Evolutionary conservation across 2,113 vertebrate species (phyloP).

Genomic region (Tinamus guttatus): DNA sequence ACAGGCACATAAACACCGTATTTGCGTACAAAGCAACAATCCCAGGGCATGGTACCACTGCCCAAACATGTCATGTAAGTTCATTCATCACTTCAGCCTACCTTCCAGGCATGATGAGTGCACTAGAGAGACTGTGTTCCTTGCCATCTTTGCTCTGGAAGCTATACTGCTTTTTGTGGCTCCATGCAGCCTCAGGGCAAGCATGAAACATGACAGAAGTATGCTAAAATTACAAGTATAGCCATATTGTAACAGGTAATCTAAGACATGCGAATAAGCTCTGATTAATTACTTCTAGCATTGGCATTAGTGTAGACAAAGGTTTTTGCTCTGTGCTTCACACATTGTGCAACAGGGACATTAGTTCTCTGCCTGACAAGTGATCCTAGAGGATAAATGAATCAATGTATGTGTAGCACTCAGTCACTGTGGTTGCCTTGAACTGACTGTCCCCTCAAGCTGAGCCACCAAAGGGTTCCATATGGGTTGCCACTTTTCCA

Average conservation of each 20-base stretch:
- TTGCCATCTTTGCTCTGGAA: not conserved
- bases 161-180: not conserved
- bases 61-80: not conserved
- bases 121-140: not conserved
- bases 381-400: not conserved
- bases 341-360: not conserved
- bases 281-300: not conserved
- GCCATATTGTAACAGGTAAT: not conserved
- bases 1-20: not conserved
- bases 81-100: not conserved
- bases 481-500: not conserved
- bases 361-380: not conserved
- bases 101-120: not conserved
- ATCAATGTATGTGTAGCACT: not conserved
- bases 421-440: not conserved
- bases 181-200: not conserved
- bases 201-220: not conserved
- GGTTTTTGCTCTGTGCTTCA: not conserved
- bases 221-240: not conserved
- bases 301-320: not conserved
- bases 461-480: not conserved
- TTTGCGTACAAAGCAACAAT: not conserved
- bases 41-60: not conserved
- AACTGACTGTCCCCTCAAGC: not conserved
- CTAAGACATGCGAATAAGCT: not conserved